phyloP scores from a whole-genome alignment of 2,888 invertebrate genomes.

The Ariolimax columbianus region DNA sequence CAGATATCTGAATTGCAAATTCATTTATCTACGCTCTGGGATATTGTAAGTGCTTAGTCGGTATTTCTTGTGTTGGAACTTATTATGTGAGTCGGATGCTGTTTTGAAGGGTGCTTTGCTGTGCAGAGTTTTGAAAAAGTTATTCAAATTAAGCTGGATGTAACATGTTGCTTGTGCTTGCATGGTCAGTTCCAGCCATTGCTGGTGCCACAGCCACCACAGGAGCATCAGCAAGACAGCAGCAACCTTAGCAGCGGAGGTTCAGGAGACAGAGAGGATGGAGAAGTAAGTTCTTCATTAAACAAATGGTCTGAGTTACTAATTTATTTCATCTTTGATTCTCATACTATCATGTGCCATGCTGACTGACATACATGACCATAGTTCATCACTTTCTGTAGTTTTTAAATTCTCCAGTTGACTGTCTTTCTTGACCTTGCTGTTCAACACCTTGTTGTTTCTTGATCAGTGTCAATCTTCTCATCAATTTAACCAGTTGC shows the following conservation, averaged over 20 bases:
- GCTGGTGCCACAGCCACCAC: conserved; percentile 51
- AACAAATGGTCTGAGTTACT: not conserved
- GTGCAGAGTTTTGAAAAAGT: not conserved
- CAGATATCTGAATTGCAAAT: no score
- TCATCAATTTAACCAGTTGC: no score
- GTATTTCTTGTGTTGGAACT: not conserved
- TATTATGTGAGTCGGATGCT: not conserved
- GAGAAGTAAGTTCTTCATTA: conserved; percentile 45
- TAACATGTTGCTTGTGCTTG: conserved; percentile 23
- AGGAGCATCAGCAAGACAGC: conserved; percentile 60
- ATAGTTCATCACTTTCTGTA: no score
- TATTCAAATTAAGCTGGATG: conserved; percentile 10
- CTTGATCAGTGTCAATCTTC: no score
- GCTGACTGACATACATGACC: no score
- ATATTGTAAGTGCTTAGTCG: no score
- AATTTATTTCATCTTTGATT: not conserved
- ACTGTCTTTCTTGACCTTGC: no score
- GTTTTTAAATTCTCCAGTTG: no score
- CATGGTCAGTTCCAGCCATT: conserved; percentile 66
- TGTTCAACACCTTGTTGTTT: no score
- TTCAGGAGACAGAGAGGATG: conserved; percentile 69
- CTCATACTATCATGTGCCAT: no score
- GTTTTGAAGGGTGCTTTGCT: not conserved
- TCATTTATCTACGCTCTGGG: no score
- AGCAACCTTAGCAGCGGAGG: conserved; percentile 72